Evolutionary conservation across 1,140 invertebrate species (phyloP).

Genomic region (Drosophila arawakana): DNA sequence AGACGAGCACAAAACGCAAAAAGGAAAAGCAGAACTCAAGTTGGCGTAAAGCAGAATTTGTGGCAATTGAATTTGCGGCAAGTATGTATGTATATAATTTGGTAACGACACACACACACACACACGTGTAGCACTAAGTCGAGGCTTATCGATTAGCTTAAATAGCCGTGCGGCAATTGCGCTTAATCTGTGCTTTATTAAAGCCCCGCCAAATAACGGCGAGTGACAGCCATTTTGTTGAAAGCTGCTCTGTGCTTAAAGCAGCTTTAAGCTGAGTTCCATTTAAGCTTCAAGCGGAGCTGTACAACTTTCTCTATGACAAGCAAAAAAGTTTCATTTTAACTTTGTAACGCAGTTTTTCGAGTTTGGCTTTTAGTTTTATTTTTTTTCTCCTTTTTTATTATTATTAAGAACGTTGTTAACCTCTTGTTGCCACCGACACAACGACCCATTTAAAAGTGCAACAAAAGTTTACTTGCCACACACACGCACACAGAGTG

Average conservation of each 20-base stretch:
- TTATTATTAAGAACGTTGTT: constrained; percentile 79
- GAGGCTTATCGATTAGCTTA: constrained; percentile 39
- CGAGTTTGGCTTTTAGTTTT: constrained; percentile 7
- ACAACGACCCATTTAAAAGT: constrained; percentile 45
- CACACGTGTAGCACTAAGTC: constrained; percentile 12
- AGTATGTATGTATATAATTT: constrained; percentile 5
- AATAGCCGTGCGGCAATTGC: constrained; percentile 17
- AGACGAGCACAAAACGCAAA: constrained; percentile 5
- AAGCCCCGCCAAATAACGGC: neutral
- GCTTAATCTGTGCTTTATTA: constrained; percentile 32
- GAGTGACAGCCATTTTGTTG: constrained; percentile 27
- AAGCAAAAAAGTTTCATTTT: constrained; percentile 64
- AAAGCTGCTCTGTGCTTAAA: constrained; percentile 6
- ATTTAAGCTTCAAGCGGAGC: constrained; percentile 20
- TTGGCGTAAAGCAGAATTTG: neutral
- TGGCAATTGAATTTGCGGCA: constrained; percentile 12
- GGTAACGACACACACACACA: neutral
- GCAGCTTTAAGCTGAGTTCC: constrained; percentile 19
- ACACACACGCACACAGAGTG: constrained; percentile 18
- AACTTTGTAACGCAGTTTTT: constrained; percentile 75
- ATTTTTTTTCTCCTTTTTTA: constrained; percentile 26
- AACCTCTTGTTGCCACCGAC: constrained; percentile 58
- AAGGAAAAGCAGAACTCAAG: neutral
- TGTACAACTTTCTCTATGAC: constrained; percentile 59
- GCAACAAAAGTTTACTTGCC: constrained; percentile 48